phyloP scores from a whole-genome alignment of 2,797 vertebrate genomes.

The Sebastes oblongus region DNA sequence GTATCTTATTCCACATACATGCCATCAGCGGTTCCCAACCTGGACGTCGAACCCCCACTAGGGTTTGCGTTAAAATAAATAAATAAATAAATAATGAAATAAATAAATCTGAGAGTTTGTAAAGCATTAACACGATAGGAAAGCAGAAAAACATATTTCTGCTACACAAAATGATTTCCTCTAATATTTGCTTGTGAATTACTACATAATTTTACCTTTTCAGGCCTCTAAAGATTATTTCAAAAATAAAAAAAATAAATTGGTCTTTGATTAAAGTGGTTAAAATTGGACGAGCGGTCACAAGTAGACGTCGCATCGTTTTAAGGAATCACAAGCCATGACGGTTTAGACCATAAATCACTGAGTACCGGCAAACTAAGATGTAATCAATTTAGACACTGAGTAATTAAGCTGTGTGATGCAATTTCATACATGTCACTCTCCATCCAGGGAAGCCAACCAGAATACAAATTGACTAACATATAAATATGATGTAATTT shows the following conservation, averaged over 20 bases:
- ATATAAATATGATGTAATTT: not conserved
- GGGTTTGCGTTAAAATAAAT: fast-evolving
- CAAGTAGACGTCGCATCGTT: not conserved
- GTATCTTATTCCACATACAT: not conserved
- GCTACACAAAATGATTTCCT: not conserved
- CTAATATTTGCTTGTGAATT: not conserved
- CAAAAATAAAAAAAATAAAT: not conserved
- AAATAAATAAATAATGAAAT: not conserved
- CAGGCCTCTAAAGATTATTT: not conserved
- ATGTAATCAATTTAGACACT: not conserved
- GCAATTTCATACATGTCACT: not conserved
- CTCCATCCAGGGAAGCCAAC: not conserved
- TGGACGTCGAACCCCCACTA: not conserved
- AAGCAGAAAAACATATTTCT: not conserved
- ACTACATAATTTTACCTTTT: not conserved
- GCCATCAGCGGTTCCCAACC: not conserved
- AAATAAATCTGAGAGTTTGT: not conserved
- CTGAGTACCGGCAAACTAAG: not conserved
- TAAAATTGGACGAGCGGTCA: not conserved
- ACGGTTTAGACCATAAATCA: not conserved
- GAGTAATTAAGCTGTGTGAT: not conserved
- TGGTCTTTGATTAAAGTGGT: not conserved
- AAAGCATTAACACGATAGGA: not conserved
- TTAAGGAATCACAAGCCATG: not conserved
- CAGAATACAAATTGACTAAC: not conserved